These are phyloP conservation scores for Gnatocerus cornutus DNA, from an alignment of 2,888 invertebrate species.

Conservation along the genomic window DNA sequence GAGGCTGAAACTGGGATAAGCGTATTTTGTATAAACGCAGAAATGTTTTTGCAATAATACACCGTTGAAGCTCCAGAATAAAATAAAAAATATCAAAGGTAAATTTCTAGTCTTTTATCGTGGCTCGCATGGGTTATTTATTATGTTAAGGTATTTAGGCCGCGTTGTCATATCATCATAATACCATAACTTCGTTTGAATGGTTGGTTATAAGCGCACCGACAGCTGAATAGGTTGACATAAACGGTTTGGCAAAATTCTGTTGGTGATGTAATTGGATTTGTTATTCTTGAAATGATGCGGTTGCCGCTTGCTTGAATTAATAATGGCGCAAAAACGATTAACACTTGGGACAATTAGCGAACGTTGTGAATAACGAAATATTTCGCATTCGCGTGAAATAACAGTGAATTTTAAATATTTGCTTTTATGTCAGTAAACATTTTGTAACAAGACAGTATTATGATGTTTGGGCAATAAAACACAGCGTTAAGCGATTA, in stretches of 20 bases:
- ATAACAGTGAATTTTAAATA: slow-evolving; percentile 44
- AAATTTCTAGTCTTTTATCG: slow-evolving; percentile 17
- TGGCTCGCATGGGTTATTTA: slow-evolving; percentile 13
- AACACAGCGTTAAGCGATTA: slow-evolving; percentile 13
- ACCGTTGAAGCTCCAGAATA: background rate
- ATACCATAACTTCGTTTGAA: slow-evolving; percentile 23
- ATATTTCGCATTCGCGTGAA: slow-evolving; percentile 44
- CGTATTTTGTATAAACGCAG: too few species aligned
- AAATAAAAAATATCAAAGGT: background rate
- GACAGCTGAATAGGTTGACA: slow-evolving; percentile 32
- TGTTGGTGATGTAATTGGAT: slow-evolving; percentile 40
- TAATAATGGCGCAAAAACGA: slow-evolving; percentile 42
- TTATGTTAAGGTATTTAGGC: slow-evolving; percentile 19
- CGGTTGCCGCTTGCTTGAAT: slow-evolving; percentile 43
- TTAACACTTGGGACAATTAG: slow-evolving; percentile 45
- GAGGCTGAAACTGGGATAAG: background rate
- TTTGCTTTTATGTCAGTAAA: slow-evolving; percentile 40
- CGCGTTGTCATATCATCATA: slow-evolving; percentile 25
- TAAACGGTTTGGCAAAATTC: slow-evolving; percentile 40
- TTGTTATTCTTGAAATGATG: slow-evolving; percentile 43
- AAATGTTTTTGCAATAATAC: background rate
- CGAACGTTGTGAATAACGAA: slow-evolving; percentile 37
- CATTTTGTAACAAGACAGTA: slow-evolving; percentile 43
- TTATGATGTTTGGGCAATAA: slow-evolving; percentile 43
- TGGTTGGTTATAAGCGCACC: slow-evolving; percentile 21